A percentile compares a stretch with the other conserved stretches of the same genome.
These are phyloP conservation scores for Chouioia cunea DNA, from an alignment of 2,888 invertebrate genomes.

Conservation along the genomic window DNA sequence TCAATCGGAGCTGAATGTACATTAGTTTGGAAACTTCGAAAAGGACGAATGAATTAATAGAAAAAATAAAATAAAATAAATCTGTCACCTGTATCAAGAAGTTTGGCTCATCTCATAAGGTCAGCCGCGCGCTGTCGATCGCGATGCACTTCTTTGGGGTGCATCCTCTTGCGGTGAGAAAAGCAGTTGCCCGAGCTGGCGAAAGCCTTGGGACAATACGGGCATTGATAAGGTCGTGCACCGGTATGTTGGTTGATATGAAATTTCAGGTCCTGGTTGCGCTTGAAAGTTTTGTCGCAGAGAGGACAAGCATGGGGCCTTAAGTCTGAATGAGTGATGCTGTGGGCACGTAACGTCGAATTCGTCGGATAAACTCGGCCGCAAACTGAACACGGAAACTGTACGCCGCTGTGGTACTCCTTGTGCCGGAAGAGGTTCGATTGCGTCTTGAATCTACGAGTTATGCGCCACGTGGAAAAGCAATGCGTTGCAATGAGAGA, in stretches of 20 bases:
- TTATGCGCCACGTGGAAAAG: no score
- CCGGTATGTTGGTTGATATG: constrained; percentile 84
- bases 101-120: constrained; percentile 70
- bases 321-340: constrained; percentile 78
- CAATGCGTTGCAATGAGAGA: neutral
- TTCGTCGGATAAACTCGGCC: constrained; percentile 78
- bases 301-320: constrained; percentile 78
- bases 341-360: constrained; percentile 78
- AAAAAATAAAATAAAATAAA: neutral
- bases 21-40: no score
- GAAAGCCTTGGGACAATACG: constrained; percentile 79
- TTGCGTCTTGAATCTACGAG: constrained; percentile 76
- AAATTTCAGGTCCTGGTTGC: constrained; percentile 82
- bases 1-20: no score
- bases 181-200: constrained; percentile 81
- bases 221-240: constrained; percentile 79
- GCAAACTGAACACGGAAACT: constrained; percentile 77
- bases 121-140: constrained; percentile 72
- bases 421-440: constrained; percentile 76
- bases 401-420: constrained; percentile 73
- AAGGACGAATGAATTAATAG: neutral
- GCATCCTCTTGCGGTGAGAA: constrained; percentile 80
- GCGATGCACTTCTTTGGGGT: constrained; percentile 74
- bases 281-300: constrained; percentile 80
- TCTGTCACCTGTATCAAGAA: constrained; percentile 28